Percentiles rank a stretch among this genome's conserved stretches.
These are phyloP conservation scores for Pachyseris speciosa DNA, from an alignment of 64 coral and sea anemone genomes.

Conservation along the genomic window DNA sequence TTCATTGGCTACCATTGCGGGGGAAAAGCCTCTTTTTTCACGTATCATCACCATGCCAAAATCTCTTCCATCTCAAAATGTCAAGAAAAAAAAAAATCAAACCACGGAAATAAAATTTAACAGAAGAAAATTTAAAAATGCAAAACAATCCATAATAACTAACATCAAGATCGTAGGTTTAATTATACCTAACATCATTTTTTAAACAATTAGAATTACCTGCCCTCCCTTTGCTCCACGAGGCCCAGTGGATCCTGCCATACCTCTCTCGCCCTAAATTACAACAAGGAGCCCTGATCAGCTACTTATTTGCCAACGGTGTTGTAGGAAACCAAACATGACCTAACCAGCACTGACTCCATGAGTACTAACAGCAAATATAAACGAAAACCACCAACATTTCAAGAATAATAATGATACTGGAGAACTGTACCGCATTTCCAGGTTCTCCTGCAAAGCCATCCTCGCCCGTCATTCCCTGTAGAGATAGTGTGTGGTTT, in stretches of 20 bases:
- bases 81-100: too few species aligned
- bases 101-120: too few species aligned
- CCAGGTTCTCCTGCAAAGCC: not conserved
- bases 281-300: not conserved
- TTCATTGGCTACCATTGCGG: too few species aligned
- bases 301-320: too few species aligned
- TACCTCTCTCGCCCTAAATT: conserved; percentile 4
- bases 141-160: too few species aligned
- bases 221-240: conserved; percentile 3
- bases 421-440: not conserved
- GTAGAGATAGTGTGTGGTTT: not conserved
- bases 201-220: not conserved
- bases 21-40: too few species aligned
- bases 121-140: too few species aligned
- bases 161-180: too few species aligned
- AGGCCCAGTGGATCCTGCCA: not conserved
- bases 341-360: too few species aligned
- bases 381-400: not conserved
- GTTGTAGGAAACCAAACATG: too few species aligned
- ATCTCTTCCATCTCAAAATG: too few species aligned
- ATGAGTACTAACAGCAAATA: not conserved
- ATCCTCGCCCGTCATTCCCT: not conserved
- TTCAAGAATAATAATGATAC: not conserved
- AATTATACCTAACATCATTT: not conserved
- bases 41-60: too few species aligned